Conservation (phyloP, 2,113 vertebrate genomes). For the Glaucomys volans region DNA sequence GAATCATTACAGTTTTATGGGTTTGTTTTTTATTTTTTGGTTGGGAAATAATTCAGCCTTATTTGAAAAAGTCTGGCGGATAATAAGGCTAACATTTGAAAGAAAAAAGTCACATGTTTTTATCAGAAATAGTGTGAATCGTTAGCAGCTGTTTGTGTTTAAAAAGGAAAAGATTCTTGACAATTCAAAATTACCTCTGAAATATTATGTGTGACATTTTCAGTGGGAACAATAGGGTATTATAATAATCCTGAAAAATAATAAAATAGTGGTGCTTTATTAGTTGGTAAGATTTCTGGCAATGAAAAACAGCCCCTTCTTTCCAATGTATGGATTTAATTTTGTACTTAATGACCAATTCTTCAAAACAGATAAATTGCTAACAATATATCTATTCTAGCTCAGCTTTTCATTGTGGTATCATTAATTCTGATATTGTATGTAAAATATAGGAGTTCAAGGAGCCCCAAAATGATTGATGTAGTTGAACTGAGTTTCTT, state of each 20-base stretch:
- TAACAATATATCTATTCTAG: not conserved
- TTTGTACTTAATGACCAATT: not conserved
- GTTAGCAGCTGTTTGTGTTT: constrained; percentile 68
- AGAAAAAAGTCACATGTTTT: constrained; percentile 34
- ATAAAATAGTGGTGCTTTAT: constrained; percentile 10
- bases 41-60: constrained; percentile 35
- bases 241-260: not conserved
- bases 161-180: constrained; percentile 71
- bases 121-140: constrained; percentile 56
- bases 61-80: constrained; percentile 51
- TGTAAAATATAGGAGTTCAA: not conserved
- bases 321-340: not conserved
- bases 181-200: constrained; percentile 66
- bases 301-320: not conserved
- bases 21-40: not conserved
- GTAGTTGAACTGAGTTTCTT: not conserved
- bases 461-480: not conserved
- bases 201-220: not conserved
- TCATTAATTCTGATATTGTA: not conserved
- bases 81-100: constrained; percentile 71
- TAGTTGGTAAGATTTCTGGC: not conserved
- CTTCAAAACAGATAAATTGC: not conserved
- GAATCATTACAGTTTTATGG: not conserved
- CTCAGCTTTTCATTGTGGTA: not conserved
- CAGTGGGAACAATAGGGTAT: not conserved